Evolutionary conservation across 2,888 invertebrate species (phyloP), one percentile per base, ranked within the genome.

Genomic region (Oxycera nigricornis): DNA sequence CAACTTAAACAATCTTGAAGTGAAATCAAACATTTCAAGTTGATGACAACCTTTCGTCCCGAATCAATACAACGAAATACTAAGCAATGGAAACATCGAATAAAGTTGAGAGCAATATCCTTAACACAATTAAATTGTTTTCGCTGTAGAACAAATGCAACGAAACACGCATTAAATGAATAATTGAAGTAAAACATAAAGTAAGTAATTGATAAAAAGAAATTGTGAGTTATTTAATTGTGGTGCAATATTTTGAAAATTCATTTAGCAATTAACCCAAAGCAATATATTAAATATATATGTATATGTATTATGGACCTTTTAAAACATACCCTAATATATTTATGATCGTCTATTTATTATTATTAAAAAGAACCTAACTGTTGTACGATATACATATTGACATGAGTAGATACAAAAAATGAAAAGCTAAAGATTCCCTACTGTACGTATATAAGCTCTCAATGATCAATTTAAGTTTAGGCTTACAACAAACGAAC

Each of bases 231-330:
- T 75, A 75, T 73, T 75, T 52, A 57, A 75, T 68, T 73, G 75
- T 73, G 75, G 73, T 73, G 75, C 73, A 75, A 68, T 70, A 41
- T 65, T 30, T 6, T 4, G 35, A 55, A 35, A 59, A 76, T 73
- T 59, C 65, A 75, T 73, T 75, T 77, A 75, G 77, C 74, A 74
- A 75, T 76, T 77, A 70, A 73, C 50, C 74, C 68, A 73, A 77
- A 76, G 75, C 75, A 77, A 76, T 77, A 77, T 62, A 61, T 73
- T 50, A 67, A 67, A 52, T 46, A 74, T n/a, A 68, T 57, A n/a
- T 61, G 14, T 22, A 39, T n/a, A n/a, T n/a, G n/a, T n/a, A n/a
- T n/a, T n/a, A n/a, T n/a, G n/a, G n/a, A n/a, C n/a, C 65, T 22
- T 65, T 65, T 65, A 22, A 39, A 61, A 65, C 65, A 41, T 65